phyloP scores from a whole-genome alignment of 37 sponge, comb jelly and placozoan genomes.

The Chondrosia reniformis region DNA sequence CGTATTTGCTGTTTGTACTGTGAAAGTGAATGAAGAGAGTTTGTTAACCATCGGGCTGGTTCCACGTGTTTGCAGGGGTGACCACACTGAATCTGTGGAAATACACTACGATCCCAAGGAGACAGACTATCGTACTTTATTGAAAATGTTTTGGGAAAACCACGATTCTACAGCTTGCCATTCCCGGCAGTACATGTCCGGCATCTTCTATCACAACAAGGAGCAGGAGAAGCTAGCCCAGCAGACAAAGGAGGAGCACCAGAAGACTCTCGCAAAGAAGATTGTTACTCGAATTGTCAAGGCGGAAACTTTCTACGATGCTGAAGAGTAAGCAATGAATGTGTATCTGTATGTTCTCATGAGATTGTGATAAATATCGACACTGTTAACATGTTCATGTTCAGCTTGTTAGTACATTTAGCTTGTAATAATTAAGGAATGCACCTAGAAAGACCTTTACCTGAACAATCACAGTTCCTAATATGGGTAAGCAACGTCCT shows the following conservation, averaged over 20 bases:
- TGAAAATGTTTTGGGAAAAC: constrained; percentile 90
- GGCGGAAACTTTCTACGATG: constrained; percentile 84
- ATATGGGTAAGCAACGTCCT: too few species aligned
- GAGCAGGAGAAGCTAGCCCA: constrained; percentile 81
- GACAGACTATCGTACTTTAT: constrained; percentile 58
- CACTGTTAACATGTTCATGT: not conserved
- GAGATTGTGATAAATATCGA: not conserved
- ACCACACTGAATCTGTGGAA: constrained; percentile 94
- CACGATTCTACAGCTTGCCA: constrained; percentile 84
- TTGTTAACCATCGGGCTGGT: too few species aligned
- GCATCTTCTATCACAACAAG: constrained; percentile 86
- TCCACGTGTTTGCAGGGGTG: constrained; percentile 64
- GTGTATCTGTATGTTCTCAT: not conserved
- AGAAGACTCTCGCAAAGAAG: constrained; percentile 55
- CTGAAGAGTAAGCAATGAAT: constrained; percentile 76
- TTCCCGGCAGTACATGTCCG: constrained; percentile 97
- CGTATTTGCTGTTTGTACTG: too few species aligned
- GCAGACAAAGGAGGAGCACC: constrained; percentile 66
- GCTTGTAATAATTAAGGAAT: not conserved
- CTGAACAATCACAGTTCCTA: too few species aligned
- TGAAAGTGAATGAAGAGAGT: too few species aligned
- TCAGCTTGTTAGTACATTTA: not conserved
- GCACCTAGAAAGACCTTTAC: too few species aligned
- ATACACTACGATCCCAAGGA: constrained; percentile 73
- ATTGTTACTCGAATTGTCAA: constrained; percentile 68